phyloP scores from a whole-genome alignment of 2,113 vertebrate species.

The Rhynchopsitta pachyrhyncha region DNA sequence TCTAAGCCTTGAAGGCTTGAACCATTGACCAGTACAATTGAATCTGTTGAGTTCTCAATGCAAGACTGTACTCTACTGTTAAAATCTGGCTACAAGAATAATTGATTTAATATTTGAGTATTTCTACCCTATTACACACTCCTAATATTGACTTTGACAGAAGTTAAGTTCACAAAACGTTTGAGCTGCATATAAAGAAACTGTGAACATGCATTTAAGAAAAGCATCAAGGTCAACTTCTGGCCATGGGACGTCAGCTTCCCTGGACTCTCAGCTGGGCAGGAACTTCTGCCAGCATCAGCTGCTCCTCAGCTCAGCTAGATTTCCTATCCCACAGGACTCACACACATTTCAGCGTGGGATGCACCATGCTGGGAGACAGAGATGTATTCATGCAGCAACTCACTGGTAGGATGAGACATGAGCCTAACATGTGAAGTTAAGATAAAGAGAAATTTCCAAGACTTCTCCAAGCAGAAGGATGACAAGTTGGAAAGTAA shows the following conservation, averaged over 20 bases:
- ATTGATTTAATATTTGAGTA: neutral
- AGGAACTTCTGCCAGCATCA: conserved; percentile 22
- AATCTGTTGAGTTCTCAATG: neutral
- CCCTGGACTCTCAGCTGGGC: neutral
- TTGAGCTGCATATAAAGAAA: neutral
- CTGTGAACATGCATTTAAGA: neutral
- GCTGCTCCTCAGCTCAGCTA: conserved; percentile 8
- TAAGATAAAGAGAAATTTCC: conserved; percentile 48
- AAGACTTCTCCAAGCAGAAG: conserved; percentile 47
- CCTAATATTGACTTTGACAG: neutral
- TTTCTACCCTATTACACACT: neutral
- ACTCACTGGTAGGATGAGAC: conserved; percentile 45
- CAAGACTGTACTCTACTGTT: neutral
- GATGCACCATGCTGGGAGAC: conserved; percentile 39
- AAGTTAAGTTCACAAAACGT: neutral
- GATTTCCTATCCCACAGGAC: conserved; percentile 32
- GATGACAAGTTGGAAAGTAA: conserved; percentile 18
- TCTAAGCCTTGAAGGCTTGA: neutral
- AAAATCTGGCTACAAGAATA: neutral
- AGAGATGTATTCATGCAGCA: conserved; percentile 41
- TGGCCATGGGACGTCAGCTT: neutral
- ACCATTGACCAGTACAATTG: neutral
- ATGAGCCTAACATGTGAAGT: conserved; percentile 33
- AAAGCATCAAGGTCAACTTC: conserved; percentile 13
- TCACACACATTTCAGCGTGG: neutral